Evolutionary conservation across 1,140 invertebrate genomes (phyloP), one percentile per base, ranked within the genome.

Genomic region (Laupala kohalensis): DNA sequence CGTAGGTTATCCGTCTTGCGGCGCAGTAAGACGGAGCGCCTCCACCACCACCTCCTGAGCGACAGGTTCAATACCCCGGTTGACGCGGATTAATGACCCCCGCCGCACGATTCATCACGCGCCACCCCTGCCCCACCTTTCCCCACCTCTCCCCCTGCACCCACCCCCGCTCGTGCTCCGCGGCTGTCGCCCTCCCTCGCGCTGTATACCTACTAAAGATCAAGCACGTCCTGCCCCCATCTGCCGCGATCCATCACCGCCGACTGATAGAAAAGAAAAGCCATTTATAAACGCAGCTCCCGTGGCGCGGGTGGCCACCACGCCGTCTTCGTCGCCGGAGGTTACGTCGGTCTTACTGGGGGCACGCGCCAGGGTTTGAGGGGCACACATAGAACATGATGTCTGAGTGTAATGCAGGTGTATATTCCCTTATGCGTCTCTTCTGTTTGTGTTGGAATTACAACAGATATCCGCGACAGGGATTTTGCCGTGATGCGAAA

Each of bases 41-140:
- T 23, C 9, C 65, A 5, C 25, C 25, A 12, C 27, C 25, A 23
- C n/a, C n/a, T 26, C 26, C 67, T 68, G 72, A 73, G 28, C 73
- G 74, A 72, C 74, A 73, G 74, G 72, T 73, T 73, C 74, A 73
- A 74, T 74, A 73, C 74, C 65, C 69, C 25, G 28, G 68, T 53
- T 74, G 74, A 73, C 74, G 70, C 27, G 68, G 73, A 74, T 74
- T 74, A 73, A 74, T 74, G 74, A 73, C 66, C 74, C 26, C n/a
- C 37, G 37, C 24, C 25, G 69, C 69, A 62, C 72, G 74, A 74
- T 74, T 74, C 74, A 74, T 74, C 74, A 74, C 71, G 66, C 71
- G 66, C 71, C 13, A 27, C 27, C 26, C 62, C 29, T 4, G 19
- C 62, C 28, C 13, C 29, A 37, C 24, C 26, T 64, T 12, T 69